These are phyloP conservation scores for Antitype chi DNA, from an alignment of 2,888 invertebrate genomes.

Conservation along the genomic window DNA sequence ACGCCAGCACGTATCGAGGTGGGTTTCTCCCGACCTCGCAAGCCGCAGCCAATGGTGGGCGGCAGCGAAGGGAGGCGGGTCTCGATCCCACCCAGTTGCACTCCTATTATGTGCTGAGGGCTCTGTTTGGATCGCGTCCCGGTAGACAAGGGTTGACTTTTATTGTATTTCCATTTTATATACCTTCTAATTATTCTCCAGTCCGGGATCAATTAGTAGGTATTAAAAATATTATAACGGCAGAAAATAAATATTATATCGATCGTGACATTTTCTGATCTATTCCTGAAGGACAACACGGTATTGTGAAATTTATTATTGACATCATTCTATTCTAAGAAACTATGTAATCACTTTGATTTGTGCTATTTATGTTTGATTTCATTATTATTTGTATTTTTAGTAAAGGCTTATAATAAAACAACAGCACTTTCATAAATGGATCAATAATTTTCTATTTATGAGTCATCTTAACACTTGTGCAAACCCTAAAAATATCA, in stretches of 20 bases:
- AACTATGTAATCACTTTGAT: constrained; percentile 13
- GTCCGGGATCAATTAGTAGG: constrained; percentile 7
- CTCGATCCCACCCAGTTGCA: constrained; percentile 79
- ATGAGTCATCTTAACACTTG: constrained; percentile 30
- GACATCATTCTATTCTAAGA: constrained; percentile 10
- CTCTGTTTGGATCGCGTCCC: constrained; percentile 68
- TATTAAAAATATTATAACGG: constrained; percentile 29
- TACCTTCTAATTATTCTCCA: constrained; percentile 40
- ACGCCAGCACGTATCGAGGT: constrained; percentile 78
- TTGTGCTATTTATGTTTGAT: not conserved
- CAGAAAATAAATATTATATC: constrained; percentile 8
- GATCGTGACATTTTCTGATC: constrained; percentile 2
- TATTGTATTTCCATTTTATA: constrained; percentile 66
- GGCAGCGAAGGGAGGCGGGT: constrained; percentile 76
- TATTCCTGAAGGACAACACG: constrained; percentile 26
- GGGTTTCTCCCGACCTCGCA: constrained; percentile 75
- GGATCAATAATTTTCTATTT: constrained; percentile 12
- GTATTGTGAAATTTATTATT: constrained; percentile 14
- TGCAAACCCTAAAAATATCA: constrained; percentile 18
- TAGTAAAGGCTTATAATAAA: not conserved
- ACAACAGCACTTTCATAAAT: not conserved
- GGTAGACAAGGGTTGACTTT: constrained; percentile 79
- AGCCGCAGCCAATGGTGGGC: constrained; percentile 78
- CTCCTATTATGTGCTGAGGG: constrained; percentile 78
- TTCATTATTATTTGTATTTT: constrained; percentile 2